Evolutionary conservation across 2,797 vertebrate genomes (phyloP).

Genomic region (Girardinus metallicus): DNA sequence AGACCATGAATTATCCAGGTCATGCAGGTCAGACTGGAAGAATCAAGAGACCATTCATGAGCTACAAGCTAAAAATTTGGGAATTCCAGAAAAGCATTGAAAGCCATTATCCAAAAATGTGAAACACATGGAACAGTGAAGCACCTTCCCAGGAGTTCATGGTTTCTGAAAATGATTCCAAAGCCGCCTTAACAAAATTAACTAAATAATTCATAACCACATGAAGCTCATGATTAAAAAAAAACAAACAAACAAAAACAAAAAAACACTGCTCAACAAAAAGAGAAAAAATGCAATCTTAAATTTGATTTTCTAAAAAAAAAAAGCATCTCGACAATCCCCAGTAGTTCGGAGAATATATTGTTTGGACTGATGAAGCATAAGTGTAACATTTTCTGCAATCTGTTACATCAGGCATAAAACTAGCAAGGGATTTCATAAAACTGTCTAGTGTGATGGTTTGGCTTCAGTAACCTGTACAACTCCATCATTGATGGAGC

Average conservation of each 20-base stretch:
- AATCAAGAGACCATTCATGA: not conserved
- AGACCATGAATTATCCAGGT: not conserved
- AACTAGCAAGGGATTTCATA: not conserved
- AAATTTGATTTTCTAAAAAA: not conserved
- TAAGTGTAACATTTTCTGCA: not conserved
- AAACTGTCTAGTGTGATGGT: not conserved
- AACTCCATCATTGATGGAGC: not conserved
- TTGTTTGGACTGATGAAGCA: not conserved
- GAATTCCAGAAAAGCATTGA: not conserved
- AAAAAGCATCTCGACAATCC: not conserved
- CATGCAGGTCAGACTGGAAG: not conserved
- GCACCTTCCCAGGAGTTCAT: not conserved
- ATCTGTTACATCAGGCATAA: not conserved
- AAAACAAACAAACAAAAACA: too few species aligned
- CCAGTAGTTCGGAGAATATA: not conserved
- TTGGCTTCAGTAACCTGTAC: not conserved
- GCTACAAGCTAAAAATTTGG: not conserved
- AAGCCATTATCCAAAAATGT: not conserved
- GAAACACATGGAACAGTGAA: not conserved
- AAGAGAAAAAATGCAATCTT: not conserved
- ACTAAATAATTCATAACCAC: not conserved
- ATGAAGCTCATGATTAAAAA: too few species aligned
- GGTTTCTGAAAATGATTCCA: not conserved
- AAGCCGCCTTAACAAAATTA: not conserved
- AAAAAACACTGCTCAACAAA: not conserved